These are phyloP conservation scores for Mus spicilegus DNA, from an alignment of 2,113 vertebrate genomes.

Conservation along the genomic window DNA sequence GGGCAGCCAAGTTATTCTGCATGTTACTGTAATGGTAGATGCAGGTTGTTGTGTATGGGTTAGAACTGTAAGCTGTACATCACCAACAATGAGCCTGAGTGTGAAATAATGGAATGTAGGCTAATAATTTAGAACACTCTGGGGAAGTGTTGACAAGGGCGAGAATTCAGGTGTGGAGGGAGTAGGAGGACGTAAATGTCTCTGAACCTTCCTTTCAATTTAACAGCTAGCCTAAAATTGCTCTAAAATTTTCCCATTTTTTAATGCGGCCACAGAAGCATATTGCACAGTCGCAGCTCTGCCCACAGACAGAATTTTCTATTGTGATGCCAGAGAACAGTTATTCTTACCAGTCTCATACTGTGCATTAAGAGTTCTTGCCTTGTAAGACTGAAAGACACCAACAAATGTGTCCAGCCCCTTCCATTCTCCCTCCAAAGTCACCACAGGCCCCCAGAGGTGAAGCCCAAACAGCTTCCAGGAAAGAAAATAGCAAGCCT, in stretches of 20 bases:
- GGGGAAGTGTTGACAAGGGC: neutral
- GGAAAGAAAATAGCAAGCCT: neutral
- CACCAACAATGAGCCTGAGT: neutral
- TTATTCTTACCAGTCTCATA: neutral
- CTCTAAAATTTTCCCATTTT: neutral
- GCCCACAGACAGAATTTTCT: neutral
- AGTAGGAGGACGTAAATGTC: neutral
- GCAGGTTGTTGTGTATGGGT: neutral
- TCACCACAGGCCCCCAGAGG: neutral
- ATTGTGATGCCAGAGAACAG: neutral
- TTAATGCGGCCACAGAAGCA: neutral
- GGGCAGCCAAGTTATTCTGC: neutral
- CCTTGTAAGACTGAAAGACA: neutral
- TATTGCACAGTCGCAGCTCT: neutral
- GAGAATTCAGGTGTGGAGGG: neutral
- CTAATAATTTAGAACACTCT: neutral
- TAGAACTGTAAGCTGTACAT: neutral
- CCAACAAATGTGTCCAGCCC: neutral
- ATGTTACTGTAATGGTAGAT: neutral
- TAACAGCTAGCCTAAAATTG: slow-evolving; percentile 3
- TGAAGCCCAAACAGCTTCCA: neutral
- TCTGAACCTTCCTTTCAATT: neutral
- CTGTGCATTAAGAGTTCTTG: neutral
- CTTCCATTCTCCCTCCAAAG: neutral
- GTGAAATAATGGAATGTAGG: neutral